phyloP scores from a whole-genome alignment of 2,888 invertebrate genomes.

The Automeris io region DNA sequence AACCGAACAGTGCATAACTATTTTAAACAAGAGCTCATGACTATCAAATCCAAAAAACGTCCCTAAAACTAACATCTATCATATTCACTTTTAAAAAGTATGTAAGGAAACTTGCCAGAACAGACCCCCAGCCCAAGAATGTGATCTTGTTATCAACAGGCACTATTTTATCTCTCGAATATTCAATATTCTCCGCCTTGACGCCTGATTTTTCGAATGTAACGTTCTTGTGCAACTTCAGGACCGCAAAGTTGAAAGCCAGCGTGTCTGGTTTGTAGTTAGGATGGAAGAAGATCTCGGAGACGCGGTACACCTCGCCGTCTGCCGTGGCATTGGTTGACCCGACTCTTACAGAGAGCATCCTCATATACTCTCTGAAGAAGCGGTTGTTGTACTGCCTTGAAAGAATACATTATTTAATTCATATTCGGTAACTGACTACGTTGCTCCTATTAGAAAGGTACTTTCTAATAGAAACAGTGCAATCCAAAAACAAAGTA shows the following conservation, averaged over 20 bases:
- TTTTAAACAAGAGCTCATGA: no score
- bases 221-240: constrained; percentile 51
- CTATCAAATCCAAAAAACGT: no score
- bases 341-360: constrained; percentile 57
- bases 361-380: constrained; percentile 64
- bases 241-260: constrained; percentile 57
- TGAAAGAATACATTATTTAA: no score
- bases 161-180: constrained; percentile 30
- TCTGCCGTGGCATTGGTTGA: constrained; percentile 57
- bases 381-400: constrained; percentile 67
- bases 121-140: constrained; percentile 66
- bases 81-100: no score
- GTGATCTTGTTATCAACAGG: constrained; percentile 43
- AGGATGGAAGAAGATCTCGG: constrained; percentile 64
- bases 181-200: constrained; percentile 28
- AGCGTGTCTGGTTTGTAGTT: constrained; percentile 62
- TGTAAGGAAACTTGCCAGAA: constrained; percentile 39
- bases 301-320: constrained; percentile 43
- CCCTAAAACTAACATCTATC: no score
- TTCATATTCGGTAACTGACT: no score
- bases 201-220: constrained; percentile 25
- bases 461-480: no score
- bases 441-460: no score
- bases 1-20: no score
- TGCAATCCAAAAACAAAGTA: no score